Base-by-base conservation (phyloP, 2,797 vertebrate species). In the Rhinogobio ventralis region DNA sequence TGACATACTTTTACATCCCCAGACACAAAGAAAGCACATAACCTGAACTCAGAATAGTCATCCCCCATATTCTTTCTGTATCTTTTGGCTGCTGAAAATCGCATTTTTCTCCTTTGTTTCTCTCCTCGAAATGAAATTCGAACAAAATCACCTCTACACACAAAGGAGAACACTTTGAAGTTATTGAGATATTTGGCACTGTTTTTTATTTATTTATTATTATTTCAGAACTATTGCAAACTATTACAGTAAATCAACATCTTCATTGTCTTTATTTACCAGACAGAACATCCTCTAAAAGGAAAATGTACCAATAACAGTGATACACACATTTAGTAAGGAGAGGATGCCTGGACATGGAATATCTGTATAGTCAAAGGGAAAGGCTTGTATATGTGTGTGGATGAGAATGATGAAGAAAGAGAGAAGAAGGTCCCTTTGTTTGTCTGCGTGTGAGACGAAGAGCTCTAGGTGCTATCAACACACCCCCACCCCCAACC, bases 401-500 rank as follows among this genome's bases (percentile, higher is more conserved):
- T 62, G 67, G 45, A 17, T 46, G 51, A 11, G 23, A 39, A 45
- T 49, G 42, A 51, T 49, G 75, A 30, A 64, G 14, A 76, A 39
- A 39, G 17, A 45, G 25, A 64, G 49, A 72, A 53, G 57, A 72
- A 28, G 20, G 42, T 25, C 17, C 42, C 68, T 60, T 80, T 86
- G 76, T 80, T 33, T 83, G 81, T 79, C 8, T 73, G 42, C 42
- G 19, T 17, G 75, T 79, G 45, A 51, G 45, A 39, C 0, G 19
- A 53, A 36, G 46, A 45, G 71, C 53, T 66, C 15, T 74, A 76
- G 51, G 85, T 49, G 72, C 30, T 36, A 64, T 79, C 10, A 79
- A 64, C 74, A 79, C 19, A n/a, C 23, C 39, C 72, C 83, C 68
- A 79, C 67, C 83, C 76, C 76, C 83, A 36, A 66, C 55, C 83